Conservation (phyloP, 1,140 invertebrate species). For the Bathynomus jamesi region DNA sequence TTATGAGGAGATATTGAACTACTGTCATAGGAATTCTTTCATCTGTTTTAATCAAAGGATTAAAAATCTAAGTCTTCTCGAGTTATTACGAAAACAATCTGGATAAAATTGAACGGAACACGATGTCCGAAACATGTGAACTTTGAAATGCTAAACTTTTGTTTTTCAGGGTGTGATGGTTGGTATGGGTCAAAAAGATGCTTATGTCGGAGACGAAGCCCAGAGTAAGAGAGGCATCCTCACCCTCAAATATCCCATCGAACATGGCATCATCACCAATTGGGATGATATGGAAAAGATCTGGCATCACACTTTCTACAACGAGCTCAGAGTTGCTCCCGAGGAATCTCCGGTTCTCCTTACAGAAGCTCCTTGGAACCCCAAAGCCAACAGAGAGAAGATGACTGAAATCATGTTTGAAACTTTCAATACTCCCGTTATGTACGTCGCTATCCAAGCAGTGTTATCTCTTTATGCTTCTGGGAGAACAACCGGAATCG, state of each 20-base stretch:
- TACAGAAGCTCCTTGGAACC: conserved; percentile 79
- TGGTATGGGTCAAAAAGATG: conserved; percentile 81
- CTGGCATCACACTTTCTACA: conserved; percentile 93
- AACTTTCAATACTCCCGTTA: conserved; percentile 84
- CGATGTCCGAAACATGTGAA: too few species aligned
- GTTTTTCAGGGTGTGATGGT: conserved; percentile 78
- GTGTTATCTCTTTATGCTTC: conserved; percentile 85
- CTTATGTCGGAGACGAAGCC: conserved; percentile 94
- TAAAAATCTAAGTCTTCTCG: too few species aligned
- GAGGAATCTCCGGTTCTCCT: conserved; percentile 86
- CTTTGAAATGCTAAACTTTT: too few species aligned
- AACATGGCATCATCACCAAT: conserved; percentile 91
- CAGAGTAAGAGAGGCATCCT: conserved; percentile 91
- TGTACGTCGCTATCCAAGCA: conserved; percentile 87
- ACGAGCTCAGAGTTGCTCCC: conserved; percentile 88
- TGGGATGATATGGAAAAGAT: conserved; percentile 97
- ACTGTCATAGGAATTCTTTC: too few species aligned
- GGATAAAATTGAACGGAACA: too few species aligned
- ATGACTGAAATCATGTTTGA: conserved; percentile 91
- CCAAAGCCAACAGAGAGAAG: conserved; percentile 79
- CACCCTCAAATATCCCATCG: conserved; percentile 85
- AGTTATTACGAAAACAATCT: too few species aligned
- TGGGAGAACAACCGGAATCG: conserved; percentile 89
- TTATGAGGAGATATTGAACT: too few species aligned
- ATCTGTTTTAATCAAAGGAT: too few species aligned